Base-by-base conservation (phyloP, 2,797 vertebrate species). In the Eulemur mongoz region DNA sequence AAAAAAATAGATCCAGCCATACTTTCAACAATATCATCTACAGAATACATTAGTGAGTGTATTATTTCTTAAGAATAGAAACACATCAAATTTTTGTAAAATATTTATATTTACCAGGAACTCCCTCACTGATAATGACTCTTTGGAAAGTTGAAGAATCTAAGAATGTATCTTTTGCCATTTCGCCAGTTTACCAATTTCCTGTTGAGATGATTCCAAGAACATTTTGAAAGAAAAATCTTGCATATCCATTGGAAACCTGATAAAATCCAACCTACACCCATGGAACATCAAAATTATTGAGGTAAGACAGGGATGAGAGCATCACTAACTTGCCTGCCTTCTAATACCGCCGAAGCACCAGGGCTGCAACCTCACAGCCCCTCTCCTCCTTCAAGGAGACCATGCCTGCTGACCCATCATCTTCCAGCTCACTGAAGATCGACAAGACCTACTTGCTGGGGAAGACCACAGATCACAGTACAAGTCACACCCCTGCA, bases 151-250 rank as follows among this genome's bases (percentile, higher is more conserved):
- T 27, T 63, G 25, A 50, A 75, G 14, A 91, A 52, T 32, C 65
- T 22, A 75, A 81, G 45, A 43, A 79, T 4, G 32, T 8, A 7
- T 63, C 15, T 90, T 59, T 93, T 73, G 15, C n/a, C 40, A 69
- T 25, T 84, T 92, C 30, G 48, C 25, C 59, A 76, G 23, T 94
- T 59, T 76, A 25, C 38, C 8, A 67, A 81, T 86, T 30, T 5
- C 35, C 32, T 57, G 22, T 15, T 67, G 38, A 65, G 38, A 15
- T 59, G 22, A 91, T 69, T 75, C 30, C 48, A 50, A 88, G n/a
- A 61, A 81, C 20, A 40, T 35, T 82, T 52, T 48, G 10, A 91
- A 87, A 91, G n/a, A 18, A 88, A 93, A 90, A 43, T 30, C 4
- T 65, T 65, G 20, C 15, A 75, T 59, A 57, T 70, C 67, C 83